Evolutionary conservation across 1,140 invertebrate species (phyloP).

Genomic region (Temnothorax nylanderi): DNA sequence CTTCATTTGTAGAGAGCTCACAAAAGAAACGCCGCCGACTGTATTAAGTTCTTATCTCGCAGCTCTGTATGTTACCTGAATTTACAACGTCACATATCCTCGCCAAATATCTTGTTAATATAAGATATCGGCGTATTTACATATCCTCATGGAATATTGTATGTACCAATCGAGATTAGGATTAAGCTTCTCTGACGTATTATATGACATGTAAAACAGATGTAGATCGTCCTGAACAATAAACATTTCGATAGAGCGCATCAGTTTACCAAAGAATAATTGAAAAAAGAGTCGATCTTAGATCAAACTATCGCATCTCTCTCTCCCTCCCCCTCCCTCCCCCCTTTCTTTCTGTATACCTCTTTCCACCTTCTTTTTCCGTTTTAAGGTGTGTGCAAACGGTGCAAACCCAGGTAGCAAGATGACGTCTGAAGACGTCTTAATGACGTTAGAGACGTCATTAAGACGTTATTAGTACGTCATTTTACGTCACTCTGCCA

Average conservation of each 20-base stretch:
- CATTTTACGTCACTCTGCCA: too few species aligned
- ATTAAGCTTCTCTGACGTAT: conserved; percentile 24
- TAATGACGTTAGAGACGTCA: too few species aligned
- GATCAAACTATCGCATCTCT: too few species aligned
- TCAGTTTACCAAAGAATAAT: too few species aligned
- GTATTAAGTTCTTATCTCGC: conserved; percentile 64
- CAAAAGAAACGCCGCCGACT: conserved; percentile 34
- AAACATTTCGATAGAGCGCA: not conserved
- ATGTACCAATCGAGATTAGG: conserved; percentile 26
- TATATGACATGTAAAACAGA: not conserved
- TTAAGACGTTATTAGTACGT: too few species aligned
- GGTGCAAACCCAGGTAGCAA: too few species aligned
- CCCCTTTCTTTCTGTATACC: too few species aligned
- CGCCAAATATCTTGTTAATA: conserved; percentile 63
- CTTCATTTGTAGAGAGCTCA: not conserved
- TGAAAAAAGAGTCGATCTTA: too few species aligned
- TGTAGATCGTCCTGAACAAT: not conserved
- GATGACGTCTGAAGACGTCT: too few species aligned
- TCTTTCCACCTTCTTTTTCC: not conserved
- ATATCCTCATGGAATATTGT: conserved; percentile 4
- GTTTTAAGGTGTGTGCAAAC: not conserved
- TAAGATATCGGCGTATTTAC: conserved; percentile 61
- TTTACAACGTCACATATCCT: conserved; percentile 64
- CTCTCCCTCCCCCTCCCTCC: too few species aligned
- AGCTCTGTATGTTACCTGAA: conserved; percentile 47